Evolutionary conservation across 2,888 invertebrate genomes (phyloP).

Genomic region (Tridacna crocea): DNA sequence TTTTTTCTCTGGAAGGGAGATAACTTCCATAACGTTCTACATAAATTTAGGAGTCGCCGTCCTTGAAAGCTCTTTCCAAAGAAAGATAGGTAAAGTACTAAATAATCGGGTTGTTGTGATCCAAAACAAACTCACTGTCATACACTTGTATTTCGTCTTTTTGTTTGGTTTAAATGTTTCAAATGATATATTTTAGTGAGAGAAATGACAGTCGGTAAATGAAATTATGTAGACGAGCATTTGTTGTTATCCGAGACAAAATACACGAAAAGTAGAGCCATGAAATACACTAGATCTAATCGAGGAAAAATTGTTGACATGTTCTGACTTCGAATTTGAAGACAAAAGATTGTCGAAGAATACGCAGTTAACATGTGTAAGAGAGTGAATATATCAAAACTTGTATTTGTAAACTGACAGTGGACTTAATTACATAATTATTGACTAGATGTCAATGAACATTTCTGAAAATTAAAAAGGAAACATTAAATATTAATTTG

Average conservation of each 20-base stretch:
- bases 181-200: neutral
- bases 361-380: neutral
- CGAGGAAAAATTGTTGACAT: neutral
- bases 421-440: neutral
- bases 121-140: neutral
- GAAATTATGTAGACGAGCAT: no score
- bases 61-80: slow-evolving; percentile 19
- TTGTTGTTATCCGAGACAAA: no score
- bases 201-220: neutral
- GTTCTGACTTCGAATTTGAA: neutral
- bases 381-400: neutral
- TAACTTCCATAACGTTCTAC: neutral
- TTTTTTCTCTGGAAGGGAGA: neutral
- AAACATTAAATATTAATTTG: no score
- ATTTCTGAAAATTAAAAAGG: neutral
- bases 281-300: neutral
- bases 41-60: neutral
- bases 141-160: neutral
- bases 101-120: slow-evolving; percentile 40
- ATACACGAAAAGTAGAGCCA: neutral
- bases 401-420: neutral
- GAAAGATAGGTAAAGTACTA: slow-evolving; percentile 31
- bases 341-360: neutral
- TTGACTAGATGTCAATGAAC: neutral
- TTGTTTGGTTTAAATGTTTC: neutral